phyloP scores from a whole-genome alignment of 2,113 vertebrate genomes.

The Nasalis larvatus region DNA sequence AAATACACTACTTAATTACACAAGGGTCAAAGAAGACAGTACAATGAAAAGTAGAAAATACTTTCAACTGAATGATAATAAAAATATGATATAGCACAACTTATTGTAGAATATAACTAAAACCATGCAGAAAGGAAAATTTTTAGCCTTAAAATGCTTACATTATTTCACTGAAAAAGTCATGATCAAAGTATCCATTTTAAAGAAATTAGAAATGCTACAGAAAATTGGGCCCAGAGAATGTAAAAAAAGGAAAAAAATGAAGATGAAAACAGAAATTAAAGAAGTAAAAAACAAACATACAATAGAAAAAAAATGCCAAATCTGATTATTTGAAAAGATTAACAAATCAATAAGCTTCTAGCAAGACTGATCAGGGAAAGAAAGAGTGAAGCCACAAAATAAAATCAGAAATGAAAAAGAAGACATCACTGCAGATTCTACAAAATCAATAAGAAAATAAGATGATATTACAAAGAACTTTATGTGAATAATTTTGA shows the following conservation, averaged over 20 bases:
- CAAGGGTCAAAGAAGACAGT: neutral
- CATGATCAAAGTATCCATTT: neutral
- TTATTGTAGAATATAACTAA: neutral
- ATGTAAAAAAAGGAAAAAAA: neutral
- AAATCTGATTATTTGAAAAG: neutral
- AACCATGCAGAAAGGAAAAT: neutral
- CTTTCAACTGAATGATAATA: neutral
- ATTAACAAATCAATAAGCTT: neutral
- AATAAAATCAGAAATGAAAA: neutral
- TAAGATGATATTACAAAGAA: neutral
- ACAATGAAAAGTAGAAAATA: neutral
- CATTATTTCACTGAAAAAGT: neutral
- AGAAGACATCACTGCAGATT: neutral
- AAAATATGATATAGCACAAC: neutral
- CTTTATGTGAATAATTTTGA: neutral
- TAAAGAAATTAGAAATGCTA: neutral
- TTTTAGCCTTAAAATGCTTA: neutral
- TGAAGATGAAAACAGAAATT: neutral
- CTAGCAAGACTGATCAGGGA: neutral
- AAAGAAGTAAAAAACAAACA: neutral
- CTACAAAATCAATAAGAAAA: neutral
- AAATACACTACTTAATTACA: neutral
- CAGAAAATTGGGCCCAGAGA: neutral
- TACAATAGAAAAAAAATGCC: neutral
- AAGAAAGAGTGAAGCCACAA: neutral